These are phyloP conservation scores for Sialis fuliginosa DNA, from an alignment of 2,888 invertebrate genomes.

Conservation along the genomic window DNA sequence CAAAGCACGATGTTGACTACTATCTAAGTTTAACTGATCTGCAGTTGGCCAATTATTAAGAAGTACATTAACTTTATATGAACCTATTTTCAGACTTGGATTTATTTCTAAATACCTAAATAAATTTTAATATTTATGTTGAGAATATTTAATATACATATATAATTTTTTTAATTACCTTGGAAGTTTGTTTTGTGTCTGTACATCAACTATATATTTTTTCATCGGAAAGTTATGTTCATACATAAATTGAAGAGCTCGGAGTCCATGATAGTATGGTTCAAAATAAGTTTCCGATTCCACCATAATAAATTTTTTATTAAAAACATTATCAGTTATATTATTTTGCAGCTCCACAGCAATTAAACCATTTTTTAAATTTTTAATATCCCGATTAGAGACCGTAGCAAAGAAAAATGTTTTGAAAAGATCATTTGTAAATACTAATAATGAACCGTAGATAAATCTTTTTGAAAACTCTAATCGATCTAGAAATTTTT, in stretches of 20 bases:
- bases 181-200: constrained; percentile 19
- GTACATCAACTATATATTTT: constrained; percentile 43
- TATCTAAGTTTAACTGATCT: constrained; percentile 34
- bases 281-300: constrained; percentile 69
- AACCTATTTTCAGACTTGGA: constrained; percentile 1
- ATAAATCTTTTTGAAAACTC: constrained; percentile 39
- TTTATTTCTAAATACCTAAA: constrained; percentile 5
- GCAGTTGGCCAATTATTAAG: constrained; percentile 28
- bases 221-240: constrained; percentile 44
- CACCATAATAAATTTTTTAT: constrained; percentile 40
- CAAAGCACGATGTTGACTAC: constrained; percentile 47
- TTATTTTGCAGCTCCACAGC: constrained; percentile 28
- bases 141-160: constrained; percentile 6
- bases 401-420: constrained; percentile 53
- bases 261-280: constrained; percentile 57
- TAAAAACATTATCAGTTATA: constrained; percentile 11
- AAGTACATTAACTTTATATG: background rate
- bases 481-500: constrained; percentile 22
- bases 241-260: constrained; percentile 41
- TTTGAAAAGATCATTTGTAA: constrained; percentile 50
- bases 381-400: constrained; percentile 31
- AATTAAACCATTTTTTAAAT: constrained; percentile 33
- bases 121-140: constrained; percentile 4
- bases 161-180: constrained; percentile 18
- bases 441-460: constrained; percentile 53